These are phyloP conservation scores for Empis livida DNA, from an alignment of 2,888 invertebrate genomes.

Conservation along the genomic window DNA sequence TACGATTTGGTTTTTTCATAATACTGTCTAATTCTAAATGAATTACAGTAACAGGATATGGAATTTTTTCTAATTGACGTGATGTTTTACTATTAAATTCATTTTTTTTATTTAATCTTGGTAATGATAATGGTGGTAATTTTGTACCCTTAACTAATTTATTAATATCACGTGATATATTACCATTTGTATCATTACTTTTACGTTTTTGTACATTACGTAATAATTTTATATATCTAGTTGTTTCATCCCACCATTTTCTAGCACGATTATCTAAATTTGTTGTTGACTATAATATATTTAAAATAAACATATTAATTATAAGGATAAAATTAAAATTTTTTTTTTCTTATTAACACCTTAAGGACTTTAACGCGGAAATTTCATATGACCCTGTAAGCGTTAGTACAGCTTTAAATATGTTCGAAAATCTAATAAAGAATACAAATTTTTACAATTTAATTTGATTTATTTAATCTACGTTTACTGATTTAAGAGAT, in stretches of 20 bases:
- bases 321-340: too few species aligned
- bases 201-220: conserved; percentile 2
- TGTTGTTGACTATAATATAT: conserved; percentile 2
- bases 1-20: too few species aligned
- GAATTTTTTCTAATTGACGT: background rate
- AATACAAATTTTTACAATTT: too few species aligned
- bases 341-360: background rate
- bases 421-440: too few species aligned
- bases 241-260: conserved; percentile 16
- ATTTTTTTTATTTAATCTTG: background rate
- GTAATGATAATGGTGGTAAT: conserved; percentile 3
- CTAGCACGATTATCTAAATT: conserved; percentile 10
- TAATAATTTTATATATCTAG: conserved; percentile 12
- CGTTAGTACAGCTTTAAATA: too few species aligned
- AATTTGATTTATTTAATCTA: too few species aligned
- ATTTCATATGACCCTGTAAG: too few species aligned
- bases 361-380: too few species aligned
- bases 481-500: too few species aligned
- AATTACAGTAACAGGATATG: background rate
- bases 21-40: background rate
- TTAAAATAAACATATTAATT: background rate
- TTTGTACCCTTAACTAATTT: background rate
- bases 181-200: background rate
- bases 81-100: background rate
- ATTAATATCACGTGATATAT: background rate